Evolutionary conservation across 1,140 invertebrate genomes (phyloP).

Genomic region (Anoplophora glabripennis): DNA sequence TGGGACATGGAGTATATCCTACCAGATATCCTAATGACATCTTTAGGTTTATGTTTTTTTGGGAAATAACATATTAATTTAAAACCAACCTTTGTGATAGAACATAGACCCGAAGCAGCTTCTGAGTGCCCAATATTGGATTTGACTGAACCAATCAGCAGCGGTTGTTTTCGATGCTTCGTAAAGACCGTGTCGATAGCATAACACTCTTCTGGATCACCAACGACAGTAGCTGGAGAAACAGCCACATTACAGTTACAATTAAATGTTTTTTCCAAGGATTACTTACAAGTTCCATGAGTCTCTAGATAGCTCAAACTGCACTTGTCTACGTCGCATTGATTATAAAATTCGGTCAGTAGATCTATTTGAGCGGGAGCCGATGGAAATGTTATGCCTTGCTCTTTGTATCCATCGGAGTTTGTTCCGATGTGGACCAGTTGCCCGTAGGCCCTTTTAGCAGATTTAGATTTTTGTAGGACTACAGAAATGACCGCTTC

Average conservation of each 20-base stretch:
- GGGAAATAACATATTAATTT: background rate
- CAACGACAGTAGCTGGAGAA: slow-evolving; percentile 62
- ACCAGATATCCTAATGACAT: no score
- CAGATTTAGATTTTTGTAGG: slow-evolving; percentile 77
- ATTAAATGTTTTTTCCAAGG: slow-evolving; percentile 36
- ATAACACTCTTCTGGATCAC: slow-evolving; percentile 85
- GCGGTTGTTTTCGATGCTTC: slow-evolving; percentile 61
- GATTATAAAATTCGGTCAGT: slow-evolving; percentile 81
- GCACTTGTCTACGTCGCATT: slow-evolving; percentile 71
- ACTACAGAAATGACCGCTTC: slow-evolving; percentile 75
- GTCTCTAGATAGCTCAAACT: slow-evolving; percentile 82
- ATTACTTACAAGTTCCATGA: slow-evolving; percentile 75
- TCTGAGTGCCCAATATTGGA: slow-evolving; percentile 94
- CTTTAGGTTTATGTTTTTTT: no score
- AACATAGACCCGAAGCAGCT: slow-evolving; percentile 82
- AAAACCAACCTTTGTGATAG: slow-evolving; percentile 72
- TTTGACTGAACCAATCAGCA: slow-evolving; percentile 87
- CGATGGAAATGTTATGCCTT: slow-evolving; percentile 87
- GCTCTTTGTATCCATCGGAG: slow-evolving; percentile 73
- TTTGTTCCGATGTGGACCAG: slow-evolving; percentile 64
- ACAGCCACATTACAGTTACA: background rate
- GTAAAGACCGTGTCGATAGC: slow-evolving; percentile 84
- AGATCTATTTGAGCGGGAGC: slow-evolving; percentile 76
- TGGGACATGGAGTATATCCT: no score
- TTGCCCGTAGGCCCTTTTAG: slow-evolving; percentile 68